These are phyloP conservation scores for Pseudorectes ferrugineus DNA, from an alignment of 2,113 vertebrate genomes.

Conservation along the genomic window DNA sequence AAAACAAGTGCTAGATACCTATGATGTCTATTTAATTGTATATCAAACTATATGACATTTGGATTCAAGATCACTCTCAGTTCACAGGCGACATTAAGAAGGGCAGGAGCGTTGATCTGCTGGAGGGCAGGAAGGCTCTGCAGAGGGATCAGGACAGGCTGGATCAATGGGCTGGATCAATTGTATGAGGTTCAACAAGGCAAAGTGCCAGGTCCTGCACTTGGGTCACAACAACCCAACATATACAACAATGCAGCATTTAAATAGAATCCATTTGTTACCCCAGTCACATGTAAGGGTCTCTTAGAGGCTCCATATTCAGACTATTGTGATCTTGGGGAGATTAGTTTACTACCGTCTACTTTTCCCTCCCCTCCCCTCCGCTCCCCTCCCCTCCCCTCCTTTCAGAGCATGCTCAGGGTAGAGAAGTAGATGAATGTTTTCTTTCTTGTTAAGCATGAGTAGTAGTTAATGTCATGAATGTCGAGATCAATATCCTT, in stretches of 20 bases:
- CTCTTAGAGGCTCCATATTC: neutral
- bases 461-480: neutral
- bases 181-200: neutral
- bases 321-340: neutral
- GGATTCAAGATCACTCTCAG: neutral
- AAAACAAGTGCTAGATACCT: neutral
- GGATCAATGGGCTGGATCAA: accelerated
- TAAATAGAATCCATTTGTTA: neutral
- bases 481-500: neutral
- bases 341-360: neutral
- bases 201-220: neutral
- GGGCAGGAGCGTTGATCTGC: neutral
- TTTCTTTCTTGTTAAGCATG: neutral
- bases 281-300: neutral
- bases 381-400: neutral
- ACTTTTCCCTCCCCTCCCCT: neutral
- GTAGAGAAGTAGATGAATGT: neutral
- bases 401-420: neutral
- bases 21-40: neutral
- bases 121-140: neutral
- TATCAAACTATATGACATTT: neutral
- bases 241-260: neutral
- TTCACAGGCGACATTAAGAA: neutral
- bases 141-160: neutral
- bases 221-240: neutral